phyloP scores from a whole-genome alignment of 2,888 invertebrate species.

The Chrysina gloriosa region DNA sequence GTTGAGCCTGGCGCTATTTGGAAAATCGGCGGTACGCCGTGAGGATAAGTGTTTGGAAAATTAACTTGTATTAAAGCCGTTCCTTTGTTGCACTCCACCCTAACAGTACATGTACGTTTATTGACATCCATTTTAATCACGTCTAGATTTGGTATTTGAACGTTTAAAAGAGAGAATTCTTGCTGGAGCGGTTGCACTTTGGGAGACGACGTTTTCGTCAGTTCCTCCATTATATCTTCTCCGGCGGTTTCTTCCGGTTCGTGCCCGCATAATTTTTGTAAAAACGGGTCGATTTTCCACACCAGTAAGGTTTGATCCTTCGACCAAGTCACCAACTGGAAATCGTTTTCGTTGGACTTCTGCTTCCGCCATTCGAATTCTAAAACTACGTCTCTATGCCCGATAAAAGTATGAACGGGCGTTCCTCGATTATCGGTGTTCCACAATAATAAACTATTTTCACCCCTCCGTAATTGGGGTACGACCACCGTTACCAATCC shows the following conservation, averaged over 20 bases:
- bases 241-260: slow-evolving; percentile 66
- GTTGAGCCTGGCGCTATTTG: slow-evolving; percentile 74
- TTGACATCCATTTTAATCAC: slow-evolving; percentile 68
- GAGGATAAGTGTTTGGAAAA: slow-evolving; percentile 82
- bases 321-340: slow-evolving; percentile 94
- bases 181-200: slow-evolving; percentile 75
- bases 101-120: slow-evolving; percentile 71
- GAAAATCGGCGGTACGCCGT: slow-evolving; percentile 74
- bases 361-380: slow-evolving; percentile 95
- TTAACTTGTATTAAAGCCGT: slow-evolving; percentile 68
- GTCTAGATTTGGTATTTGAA: slow-evolving; percentile 79
- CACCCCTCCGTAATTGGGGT: slow-evolving; percentile 89
- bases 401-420: slow-evolving; percentile 91
- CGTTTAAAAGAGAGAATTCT: slow-evolving; percentile 81
- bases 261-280: slow-evolving; percentile 84
- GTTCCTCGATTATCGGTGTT: slow-evolving; percentile 76
- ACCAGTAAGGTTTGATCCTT: slow-evolving; percentile 92
- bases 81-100: slow-evolving; percentile 66
- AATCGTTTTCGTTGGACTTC: slow-evolving; percentile 70
- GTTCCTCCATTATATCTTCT: slow-evolving; percentile 46
- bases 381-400: slow-evolving; percentile 92
- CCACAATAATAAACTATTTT: slow-evolving; percentile 85
- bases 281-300: slow-evolving; percentile 88
- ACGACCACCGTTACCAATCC: slow-evolving; percentile 81
- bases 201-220: slow-evolving; percentile 53